Evolutionary conservation across 1,140 invertebrate genomes (phyloP).

Genomic region (Drosophila setifemur): DNA sequence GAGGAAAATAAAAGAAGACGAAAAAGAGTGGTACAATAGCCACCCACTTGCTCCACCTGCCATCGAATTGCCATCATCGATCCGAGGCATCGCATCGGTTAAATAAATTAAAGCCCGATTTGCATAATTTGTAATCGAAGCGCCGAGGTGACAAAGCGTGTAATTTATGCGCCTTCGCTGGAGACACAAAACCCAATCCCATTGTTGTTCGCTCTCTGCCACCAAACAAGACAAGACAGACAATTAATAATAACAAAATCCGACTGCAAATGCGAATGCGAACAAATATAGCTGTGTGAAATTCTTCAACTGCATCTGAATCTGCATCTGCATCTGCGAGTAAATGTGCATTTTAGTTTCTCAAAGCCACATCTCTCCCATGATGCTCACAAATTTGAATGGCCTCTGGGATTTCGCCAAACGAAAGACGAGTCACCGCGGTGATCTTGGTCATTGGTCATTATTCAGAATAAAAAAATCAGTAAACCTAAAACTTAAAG

Average conservation of each 20-base stretch:
- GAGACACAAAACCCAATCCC: conserved; percentile 11
- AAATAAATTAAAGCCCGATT: conserved; percentile 36
- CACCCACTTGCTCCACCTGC: conserved; percentile 21
- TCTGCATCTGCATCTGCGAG: background rate
- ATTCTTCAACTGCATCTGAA: background rate
- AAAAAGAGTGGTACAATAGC: background rate
- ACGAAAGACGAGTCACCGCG: background rate
- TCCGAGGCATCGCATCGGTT: background rate
- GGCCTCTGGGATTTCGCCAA: too few relatives aligned
- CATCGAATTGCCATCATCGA: background rate
- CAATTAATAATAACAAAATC: background rate
- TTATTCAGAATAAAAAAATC: too few relatives aligned
- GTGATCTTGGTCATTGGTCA: background rate
- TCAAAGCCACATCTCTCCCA: conserved; percentile 30
- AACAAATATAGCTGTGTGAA: too few relatives aligned
- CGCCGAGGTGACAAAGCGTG: conserved; percentile 39
- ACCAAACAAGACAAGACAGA: background rate
- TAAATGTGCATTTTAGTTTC: background rate
- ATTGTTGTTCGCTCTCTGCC: conserved; percentile 7
- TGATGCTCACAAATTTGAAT: conserved; percentile 10
- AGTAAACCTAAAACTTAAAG: too few relatives aligned
- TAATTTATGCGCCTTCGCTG: conserved; percentile 36
- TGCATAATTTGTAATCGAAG: conserved; percentile 45
- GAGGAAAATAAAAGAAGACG: too few relatives aligned
- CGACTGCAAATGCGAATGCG: conserved; percentile 30